Base-by-base conservation (phyloP, 2,888 invertebrate species). In the Orgyia antiqua region DNA sequence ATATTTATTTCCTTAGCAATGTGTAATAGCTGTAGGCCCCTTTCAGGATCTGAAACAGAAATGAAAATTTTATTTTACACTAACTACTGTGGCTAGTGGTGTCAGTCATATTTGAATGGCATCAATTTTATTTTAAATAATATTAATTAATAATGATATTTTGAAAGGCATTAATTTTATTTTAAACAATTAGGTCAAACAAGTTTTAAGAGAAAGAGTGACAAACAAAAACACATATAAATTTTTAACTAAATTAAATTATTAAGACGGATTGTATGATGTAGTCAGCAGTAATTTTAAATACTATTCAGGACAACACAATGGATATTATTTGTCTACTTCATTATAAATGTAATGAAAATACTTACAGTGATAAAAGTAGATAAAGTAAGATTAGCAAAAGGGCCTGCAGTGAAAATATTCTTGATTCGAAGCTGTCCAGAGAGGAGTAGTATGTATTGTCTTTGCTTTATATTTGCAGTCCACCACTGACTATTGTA, bases 21-120 rank as follows among this genome's bases (percentile, higher is more conserved):
- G 80, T 75, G 36, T 82, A 84, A 36, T 80, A 84, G 32, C 83
- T 84, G 53, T 84, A 84, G 4, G 84, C 74, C 11, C 83, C 83
- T 60, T 83, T 84, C 8, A 83, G 39, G 29, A 83, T 80, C 83
- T 83, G 76, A 17, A 77, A 76, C 21, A 42, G 38, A 50, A 39
- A 29, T 35, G 9, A 26, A 28, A 11, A 20, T 11, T 10, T 15
- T n/a, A 21, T 18, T 8, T 4, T n/a, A n/a, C n/a, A n/a, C n/a
- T n/a, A n/a, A n/a, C n/a, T n/a, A n/a, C n/a, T n/a, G n/a, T n/a
- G n/a, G n/a, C n/a, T n/a, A 17, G 10, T 37, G 4, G 4, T 8
- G 8, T 15, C 18, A 20, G 20, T 20, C 11, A 2, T 24, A 21
- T 3, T 2, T 19, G 2, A 2, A 19, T 8, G 8, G 8, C 3